phyloP scores from a whole-genome alignment of 2,113 vertebrate genomes.

The Rostratula benghalensis region DNA sequence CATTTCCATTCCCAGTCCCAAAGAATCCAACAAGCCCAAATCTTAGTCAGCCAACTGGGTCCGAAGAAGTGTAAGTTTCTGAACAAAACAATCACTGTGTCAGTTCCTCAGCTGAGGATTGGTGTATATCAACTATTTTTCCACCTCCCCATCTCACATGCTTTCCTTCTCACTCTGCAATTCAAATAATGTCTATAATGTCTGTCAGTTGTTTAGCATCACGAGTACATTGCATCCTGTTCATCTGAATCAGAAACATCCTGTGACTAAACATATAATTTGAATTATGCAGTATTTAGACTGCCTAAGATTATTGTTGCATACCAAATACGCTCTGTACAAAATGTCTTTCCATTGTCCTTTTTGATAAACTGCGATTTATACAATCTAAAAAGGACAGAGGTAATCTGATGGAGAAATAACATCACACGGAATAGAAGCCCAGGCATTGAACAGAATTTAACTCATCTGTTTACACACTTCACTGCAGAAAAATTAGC shows the following conservation, averaged over 20 bases:
- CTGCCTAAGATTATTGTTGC: background rate
- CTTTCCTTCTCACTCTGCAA: background rate
- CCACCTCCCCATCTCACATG: background rate
- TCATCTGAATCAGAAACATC: background rate
- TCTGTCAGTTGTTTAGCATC: background rate
- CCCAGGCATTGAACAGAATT: background rate
- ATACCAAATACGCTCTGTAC: background rate
- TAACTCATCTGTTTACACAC: conserved; percentile 4
- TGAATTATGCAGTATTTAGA: conserved; percentile 30
- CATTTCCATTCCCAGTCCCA: background rate
- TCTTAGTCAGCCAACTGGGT: background rate
- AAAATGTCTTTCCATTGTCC: conserved; percentile 1
- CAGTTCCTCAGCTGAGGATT: background rate
- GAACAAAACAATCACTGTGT: background rate
- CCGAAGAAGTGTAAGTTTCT: background rate
- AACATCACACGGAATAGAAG: background rate
- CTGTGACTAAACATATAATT: conserved; percentile 33
- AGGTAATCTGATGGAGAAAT: conserved; percentile 14
- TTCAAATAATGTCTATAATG: background rate
- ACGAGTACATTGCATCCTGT: background rate
- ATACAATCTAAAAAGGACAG: background rate
- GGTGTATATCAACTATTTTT: background rate
- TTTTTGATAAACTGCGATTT: conserved; percentile 21
- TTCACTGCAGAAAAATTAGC: conserved; percentile 10
- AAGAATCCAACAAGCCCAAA: background rate